Evolutionary conservation across 2,113 vertebrate species (phyloP).

Genomic region (Cochlearius cochlearius): DNA sequence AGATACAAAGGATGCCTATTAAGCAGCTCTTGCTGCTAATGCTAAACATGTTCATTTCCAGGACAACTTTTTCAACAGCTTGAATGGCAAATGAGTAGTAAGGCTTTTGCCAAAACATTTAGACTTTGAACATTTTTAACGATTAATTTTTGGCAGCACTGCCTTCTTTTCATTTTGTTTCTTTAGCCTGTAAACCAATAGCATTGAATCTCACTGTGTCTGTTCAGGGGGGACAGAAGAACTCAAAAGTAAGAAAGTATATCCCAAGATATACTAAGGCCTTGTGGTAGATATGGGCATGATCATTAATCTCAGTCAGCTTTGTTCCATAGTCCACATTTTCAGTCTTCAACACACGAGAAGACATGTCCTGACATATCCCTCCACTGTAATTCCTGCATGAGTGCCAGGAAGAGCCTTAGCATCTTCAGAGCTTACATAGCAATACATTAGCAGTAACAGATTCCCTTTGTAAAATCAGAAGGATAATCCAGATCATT

Average conservation of each 20-base stretch:
- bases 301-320: not conserved
- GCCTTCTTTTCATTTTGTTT: not conserved
- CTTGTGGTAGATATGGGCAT: not conserved
- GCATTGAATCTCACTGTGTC: not conserved
- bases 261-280: not conserved
- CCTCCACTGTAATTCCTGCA: not conserved
- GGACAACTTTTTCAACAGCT: not conserved
- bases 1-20: not conserved
- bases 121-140: not conserved
- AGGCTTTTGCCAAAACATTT: not conserved
- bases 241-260: not conserved
- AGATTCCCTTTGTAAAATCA: not conserved
- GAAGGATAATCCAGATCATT: not conserved
- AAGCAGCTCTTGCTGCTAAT: not conserved
- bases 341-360: not conserved
- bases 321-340: not conserved
- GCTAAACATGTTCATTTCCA: not conserved
- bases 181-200: not conserved
- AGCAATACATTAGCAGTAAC: not conserved
- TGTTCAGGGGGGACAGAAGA: not conserved
- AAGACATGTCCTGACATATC: not conserved
- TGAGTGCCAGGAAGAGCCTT: not conserved
- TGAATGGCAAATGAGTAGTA: not conserved
- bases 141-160: not conserved
- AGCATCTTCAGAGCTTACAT: not conserved